A percentile compares a stretch with the other conserved stretches of the same genome.
Conservation (phyloP, 1,140 invertebrate genomes). For the Eciton burchellii region DNA sequence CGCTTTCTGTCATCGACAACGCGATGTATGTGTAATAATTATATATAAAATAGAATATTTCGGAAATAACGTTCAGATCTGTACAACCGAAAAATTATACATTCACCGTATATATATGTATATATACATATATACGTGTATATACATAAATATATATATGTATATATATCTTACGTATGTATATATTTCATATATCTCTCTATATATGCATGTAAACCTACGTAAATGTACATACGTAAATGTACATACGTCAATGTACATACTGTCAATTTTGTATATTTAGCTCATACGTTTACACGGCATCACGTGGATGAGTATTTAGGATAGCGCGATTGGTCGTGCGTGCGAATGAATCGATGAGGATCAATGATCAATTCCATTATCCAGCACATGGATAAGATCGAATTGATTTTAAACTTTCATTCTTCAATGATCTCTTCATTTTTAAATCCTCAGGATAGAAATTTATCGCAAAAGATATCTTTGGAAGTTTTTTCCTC, state of each 20-base stretch:
- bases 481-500: conserved; percentile 5
- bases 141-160: conserved; percentile 13
- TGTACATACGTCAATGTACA: conserved; percentile 68
- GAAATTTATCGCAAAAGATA: background rate
- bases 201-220: conserved; percentile 60
- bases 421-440: background rate
- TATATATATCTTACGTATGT: conserved; percentile 48
- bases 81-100: conserved; percentile 76
- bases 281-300: conserved; percentile 52
- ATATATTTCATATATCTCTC: conserved; percentile 63
- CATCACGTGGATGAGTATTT: conserved; percentile 53
- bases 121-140: conserved; percentile 36
- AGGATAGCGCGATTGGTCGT: conserved; percentile 56
- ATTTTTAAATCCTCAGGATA: conserved; percentile 7
- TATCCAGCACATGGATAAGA: conserved; percentile 1
- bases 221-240: conserved; percentile 70
- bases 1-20: conserved; percentile 61
- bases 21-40: conserved; percentile 73
- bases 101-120: conserved; percentile 58
- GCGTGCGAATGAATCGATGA: conserved; percentile 14
- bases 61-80: conserved; percentile 75
- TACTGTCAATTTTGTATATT: conserved; percentile 60
- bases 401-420: conserved; percentile 3
- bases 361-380: background rate
- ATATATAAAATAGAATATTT: conserved; percentile 80